Percentiles rank a stretch among this genome's conserved stretches.
These are phyloP conservation scores for Elymnias hypermnestra DNA, from an alignment of 1,140 invertebrate genomes.

Conservation along the genomic window DNA sequence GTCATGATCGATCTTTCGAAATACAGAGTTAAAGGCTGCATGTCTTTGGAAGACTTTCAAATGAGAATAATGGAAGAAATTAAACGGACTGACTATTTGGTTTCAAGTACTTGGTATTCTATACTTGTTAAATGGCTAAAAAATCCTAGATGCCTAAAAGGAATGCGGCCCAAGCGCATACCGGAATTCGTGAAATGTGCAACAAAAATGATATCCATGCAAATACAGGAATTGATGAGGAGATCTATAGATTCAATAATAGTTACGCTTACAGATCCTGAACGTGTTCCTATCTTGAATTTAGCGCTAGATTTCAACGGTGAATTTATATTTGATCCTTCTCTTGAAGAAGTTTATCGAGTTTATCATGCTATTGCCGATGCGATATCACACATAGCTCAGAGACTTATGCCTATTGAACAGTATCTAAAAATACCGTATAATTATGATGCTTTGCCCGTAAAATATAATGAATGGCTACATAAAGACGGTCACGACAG, in stretches of 20 bases:
- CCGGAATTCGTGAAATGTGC: slow-evolving; percentile 58
- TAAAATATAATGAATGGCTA: slow-evolving; percentile 66
- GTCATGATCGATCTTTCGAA: slow-evolving; percentile 75
- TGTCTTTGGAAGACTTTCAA: slow-evolving; percentile 65
- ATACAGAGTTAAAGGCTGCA: slow-evolving; percentile 67
- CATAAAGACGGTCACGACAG: slow-evolving; percentile 54
- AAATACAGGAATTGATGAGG: slow-evolving; percentile 73
- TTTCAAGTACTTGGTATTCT: slow-evolving; percentile 70
- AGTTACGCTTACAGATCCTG: slow-evolving; percentile 44
- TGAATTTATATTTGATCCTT: slow-evolving; percentile 68
- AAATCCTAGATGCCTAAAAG: slow-evolving; percentile 57
- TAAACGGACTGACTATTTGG: slow-evolving; percentile 61
- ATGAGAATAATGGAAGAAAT: slow-evolving; percentile 63
- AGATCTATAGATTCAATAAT: slow-evolving; percentile 65
- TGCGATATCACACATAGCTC: slow-evolving; percentile 60
- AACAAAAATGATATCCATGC: slow-evolving; percentile 68
- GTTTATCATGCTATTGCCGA: slow-evolving; percentile 67
- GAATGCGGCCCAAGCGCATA: slow-evolving; percentile 52
- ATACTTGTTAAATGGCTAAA: slow-evolving; percentile 62
- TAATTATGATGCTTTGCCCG: slow-evolving; percentile 52
- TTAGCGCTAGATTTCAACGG: slow-evolving; percentile 69
- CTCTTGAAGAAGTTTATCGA: slow-evolving; percentile 58
- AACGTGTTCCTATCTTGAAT: slow-evolving; percentile 54
- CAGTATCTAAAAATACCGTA: slow-evolving; percentile 64
- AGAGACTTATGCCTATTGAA: slow-evolving; percentile 73